phyloP scores from a whole-genome alignment of 2,888 invertebrate species.

The Dynastes grantii region DNA sequence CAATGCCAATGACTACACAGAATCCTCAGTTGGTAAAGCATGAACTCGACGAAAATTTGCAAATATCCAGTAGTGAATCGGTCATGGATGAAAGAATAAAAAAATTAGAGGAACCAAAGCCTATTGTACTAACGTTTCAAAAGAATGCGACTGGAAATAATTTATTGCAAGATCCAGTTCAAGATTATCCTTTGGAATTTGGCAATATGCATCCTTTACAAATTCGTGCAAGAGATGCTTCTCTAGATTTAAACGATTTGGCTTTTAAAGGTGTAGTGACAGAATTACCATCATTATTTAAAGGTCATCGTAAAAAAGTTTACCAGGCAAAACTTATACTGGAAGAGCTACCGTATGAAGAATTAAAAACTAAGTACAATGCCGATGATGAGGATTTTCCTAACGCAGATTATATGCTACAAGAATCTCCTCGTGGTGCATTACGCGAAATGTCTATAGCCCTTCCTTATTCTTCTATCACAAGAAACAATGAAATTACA shows the following conservation, averaged over 20 bases:
- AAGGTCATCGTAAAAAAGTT: background rate
- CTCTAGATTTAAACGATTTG: background rate
- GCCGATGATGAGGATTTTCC: background rate
- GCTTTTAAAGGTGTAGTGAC: background rate
- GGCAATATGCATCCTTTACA: slow-evolving; percentile 2
- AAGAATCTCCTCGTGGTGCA: background rate
- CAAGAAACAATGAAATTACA: too few relatives aligned
- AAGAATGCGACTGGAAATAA: slow-evolving; percentile 10
- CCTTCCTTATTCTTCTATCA: background rate
- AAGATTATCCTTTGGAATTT: background rate
- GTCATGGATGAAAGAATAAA: slow-evolving; percentile 35
- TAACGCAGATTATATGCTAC: background rate
- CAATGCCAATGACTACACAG: background rate
- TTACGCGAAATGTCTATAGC: background rate
- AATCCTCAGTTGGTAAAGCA: slow-evolving; percentile 12
- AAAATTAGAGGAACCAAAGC: slow-evolving; percentile 29
- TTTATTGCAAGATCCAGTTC: background rate
- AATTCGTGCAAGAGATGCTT: slow-evolving; percentile 1
- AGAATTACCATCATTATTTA: background rate
- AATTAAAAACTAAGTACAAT: background rate
- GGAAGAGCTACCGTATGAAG: slow-evolving; percentile 2
- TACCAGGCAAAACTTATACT: slow-evolving; percentile 10
- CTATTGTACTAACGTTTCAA: slow-evolving; percentile 14
- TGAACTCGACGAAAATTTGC: background rate
- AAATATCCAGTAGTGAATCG: slow-evolving; percentile 15